A percentile compares a stretch with the other conserved stretches of the same genome.
Conservation (phyloP, 2,888 invertebrate species). For the Caenorhabditis sp. region DNA sequence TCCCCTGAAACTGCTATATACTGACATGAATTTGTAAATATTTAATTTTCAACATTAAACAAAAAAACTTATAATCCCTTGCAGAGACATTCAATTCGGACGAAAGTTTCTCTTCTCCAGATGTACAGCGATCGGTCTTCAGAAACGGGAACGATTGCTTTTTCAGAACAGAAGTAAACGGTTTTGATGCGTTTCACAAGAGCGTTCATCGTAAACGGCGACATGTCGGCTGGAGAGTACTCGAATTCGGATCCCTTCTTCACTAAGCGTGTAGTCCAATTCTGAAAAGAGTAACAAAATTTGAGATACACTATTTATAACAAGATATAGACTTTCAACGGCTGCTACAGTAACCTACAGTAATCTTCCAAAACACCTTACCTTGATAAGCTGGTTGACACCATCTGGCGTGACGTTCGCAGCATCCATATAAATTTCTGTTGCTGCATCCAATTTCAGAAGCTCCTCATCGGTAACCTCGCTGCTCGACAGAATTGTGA, state of each 20-base stretch:
- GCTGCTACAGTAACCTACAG: too few relatives aligned
- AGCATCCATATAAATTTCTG: conserved; percentile 12
- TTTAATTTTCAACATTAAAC: neutral
- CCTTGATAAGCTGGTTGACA: conserved; percentile 22
- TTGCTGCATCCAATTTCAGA: conserved; percentile 6
- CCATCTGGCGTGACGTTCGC: conserved; percentile 6
- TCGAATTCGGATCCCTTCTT: neutral
- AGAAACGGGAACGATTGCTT: neutral
- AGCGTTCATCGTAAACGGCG: neutral
- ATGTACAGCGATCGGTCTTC: neutral
- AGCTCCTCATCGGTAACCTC: conserved; percentile 10
- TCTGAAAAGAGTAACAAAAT: neutral
- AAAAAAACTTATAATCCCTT: neutral
- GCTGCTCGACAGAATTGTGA: conserved; percentile 4
- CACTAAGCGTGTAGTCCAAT: neutral
- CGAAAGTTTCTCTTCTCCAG: neutral
- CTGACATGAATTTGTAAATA: conserved; percentile 10
- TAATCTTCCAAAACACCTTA: too few relatives aligned
- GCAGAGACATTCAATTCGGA: neutral
- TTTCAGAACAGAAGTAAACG: neutral
- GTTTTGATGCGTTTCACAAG: neutral
- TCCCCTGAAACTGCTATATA: conserved; percentile 66
- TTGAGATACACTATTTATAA: too few relatives aligned
- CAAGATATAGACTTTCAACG: too few relatives aligned
- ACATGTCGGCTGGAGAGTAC: neutral